Evolutionary conservation across 2,888 invertebrate genomes (phyloP), one percentile per base, ranked within the genome.

Genomic region (Aquatica leii): DNA sequence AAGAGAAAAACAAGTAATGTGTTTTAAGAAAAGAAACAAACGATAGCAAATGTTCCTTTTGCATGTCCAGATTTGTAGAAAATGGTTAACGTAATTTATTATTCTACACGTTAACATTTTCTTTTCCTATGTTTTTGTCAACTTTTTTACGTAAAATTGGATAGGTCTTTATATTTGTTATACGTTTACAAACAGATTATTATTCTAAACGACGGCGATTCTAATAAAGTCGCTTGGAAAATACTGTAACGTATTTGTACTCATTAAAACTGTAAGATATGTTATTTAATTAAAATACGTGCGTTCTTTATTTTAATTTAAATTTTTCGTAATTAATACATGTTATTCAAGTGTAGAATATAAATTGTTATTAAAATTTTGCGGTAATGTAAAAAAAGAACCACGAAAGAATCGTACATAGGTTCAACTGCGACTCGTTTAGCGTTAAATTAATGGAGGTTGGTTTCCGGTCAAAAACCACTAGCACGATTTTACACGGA

Each of bases 401-500:
- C 4, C 24, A 6, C 24, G 24, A 24, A 24, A 24, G 24, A 17
- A 12, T 9, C 43, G 43, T 5, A 24, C 11, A 18, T 17, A 60
- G 54, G 54, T 55, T 55, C 37, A 61, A 48, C 55, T 54, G 50
- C 55, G 54, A 54, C 54, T 59, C 59, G 59, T 61, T 61, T 61
- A 55, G 55, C 34, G 41, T 54, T 61, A 61, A 61, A 61, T 61
- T 61, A 61, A 61, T 61, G 60, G 55, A 12, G 54, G 55, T 52
- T 34, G 50, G 55, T 55, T 55, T 61, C 55, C 53, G 54, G 60
- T 55, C 55, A 61, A 55, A 61, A 61, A 55, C 55, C 60, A 40
- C 60, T 50, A 50, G 34, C 55, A 55, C 50, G 41, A 61, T 61
- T 61, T 61, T 50, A 35, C 40, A 49, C 59, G 31, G 52, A 34